phyloP scores from a whole-genome alignment of 2,113 vertebrate species.

The Xenopus borealis region DNA sequence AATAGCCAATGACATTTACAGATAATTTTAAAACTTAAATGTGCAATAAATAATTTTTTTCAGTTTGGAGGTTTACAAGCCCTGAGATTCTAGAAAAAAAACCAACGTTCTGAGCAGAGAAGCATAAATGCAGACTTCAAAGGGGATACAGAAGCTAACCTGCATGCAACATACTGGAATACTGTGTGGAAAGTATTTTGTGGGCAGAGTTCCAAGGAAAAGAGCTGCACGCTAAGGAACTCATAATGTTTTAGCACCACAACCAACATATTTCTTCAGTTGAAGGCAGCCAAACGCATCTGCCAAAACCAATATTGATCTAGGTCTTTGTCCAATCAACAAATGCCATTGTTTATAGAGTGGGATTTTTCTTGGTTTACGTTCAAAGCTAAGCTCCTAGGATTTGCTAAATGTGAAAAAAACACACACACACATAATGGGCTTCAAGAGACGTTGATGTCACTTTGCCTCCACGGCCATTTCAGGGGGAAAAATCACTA shows the following conservation, averaged over 20 bases:
- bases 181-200: conserved; percentile 72
- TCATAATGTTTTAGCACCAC: conserved; percentile 86
- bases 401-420: conserved; percentile 66
- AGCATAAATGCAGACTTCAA: too few species aligned
- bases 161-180: conserved; percentile 73
- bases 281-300: conserved; percentile 62
- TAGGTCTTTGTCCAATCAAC: conserved; percentile 82
- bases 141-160: conserved; percentile 47
- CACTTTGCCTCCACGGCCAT: conserved; percentile 57
- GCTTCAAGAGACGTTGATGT: conserved; percentile 61
- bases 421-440: conserved; percentile 49
- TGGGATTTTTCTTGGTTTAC: conserved; percentile 90
- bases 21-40: too few species aligned
- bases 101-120: too few species aligned
- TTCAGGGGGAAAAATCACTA: conserved; percentile 6
- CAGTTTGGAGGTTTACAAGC: too few species aligned
- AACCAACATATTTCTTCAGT: conserved; percentile 73
- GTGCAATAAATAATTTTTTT: too few species aligned
- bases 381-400: conserved; percentile 83
- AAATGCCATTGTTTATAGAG: conserved; percentile 94
- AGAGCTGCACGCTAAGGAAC: conserved; percentile 80
- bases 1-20: too few species aligned
- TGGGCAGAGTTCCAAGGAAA: conserved; percentile 71
- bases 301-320: conserved; percentile 84
- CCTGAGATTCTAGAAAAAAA: too few species aligned